Base-by-base conservation (phyloP, 2,113 vertebrate species). In the Nycticorax nycticorax region DNA sequence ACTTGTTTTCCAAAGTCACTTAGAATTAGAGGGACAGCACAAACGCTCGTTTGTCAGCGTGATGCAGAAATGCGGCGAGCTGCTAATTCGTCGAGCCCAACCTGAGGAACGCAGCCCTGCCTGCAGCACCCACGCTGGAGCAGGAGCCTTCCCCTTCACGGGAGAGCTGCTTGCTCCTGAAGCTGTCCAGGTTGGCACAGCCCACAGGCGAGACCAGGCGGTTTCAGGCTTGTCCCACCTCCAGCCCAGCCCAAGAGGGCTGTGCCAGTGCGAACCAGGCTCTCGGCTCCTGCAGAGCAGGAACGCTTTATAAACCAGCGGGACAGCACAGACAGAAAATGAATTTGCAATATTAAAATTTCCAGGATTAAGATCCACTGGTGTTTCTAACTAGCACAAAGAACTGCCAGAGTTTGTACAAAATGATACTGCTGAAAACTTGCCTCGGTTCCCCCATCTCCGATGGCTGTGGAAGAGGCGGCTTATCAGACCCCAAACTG, bases 401-500 rank as follows among this genome's bases (percentile, higher is more conserved):
- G 16, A 74, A 75, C 50, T 27, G 30, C 17, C 50, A 69, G 60
- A 39, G 13, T 28, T 80, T 23, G 3, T 33, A 41, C 7, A 7
- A 43, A 68, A 12, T 8, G 14, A 52, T 7, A 28, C 37, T 3
- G 30, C 43, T 52, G 79, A 53, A 75, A 57, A 35, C 55, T 53
- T 9, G 6, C 55, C 50, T 75, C 1, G 6, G 28, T 45, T 80
- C 50, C 75, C 69, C 37, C 1, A 1, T 8, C 30, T 35, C 45
- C 1, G 0, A 22, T 19, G 74, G 17, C 26, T 0, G 0, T 14
- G 32, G 53, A 56, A 68, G 67, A n/a, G 32, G 27, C 0, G 0
- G 48, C 74, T 60, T 24, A 43, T n/a, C 47, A 35, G 41, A 43
- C 15, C 45, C 10, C 41, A 50, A 68, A 56, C 13, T 15, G 23